Conservation (phyloP, 2,888 invertebrate genomes). For the Stramonita haemastoma region DNA sequence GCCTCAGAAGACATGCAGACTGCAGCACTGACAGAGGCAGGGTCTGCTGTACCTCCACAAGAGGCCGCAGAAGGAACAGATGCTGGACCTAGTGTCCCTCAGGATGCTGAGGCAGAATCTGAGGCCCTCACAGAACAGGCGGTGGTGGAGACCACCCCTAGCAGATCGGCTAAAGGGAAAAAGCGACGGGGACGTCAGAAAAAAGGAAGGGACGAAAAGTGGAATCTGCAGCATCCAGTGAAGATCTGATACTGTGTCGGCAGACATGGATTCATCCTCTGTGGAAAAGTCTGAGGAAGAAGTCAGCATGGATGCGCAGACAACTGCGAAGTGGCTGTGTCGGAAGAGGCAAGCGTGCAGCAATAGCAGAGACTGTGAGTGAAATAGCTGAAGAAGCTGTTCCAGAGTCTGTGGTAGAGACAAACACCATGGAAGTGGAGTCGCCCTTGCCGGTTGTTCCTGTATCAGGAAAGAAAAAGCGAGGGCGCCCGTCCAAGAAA, state of each 20-base stretch:
- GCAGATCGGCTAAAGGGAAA: neutral
- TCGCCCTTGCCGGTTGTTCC: neutral
- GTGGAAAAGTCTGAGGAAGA: neutral
- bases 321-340: neutral
- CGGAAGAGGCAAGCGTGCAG: neutral
- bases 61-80: neutral
- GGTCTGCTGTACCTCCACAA: neutral
- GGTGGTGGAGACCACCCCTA: neutral
- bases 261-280: neutral
- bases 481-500: constrained; percentile 25
- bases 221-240: neutral
- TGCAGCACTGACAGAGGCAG: neutral
- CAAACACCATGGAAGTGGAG: neutral
- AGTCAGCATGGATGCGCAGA: neutral
- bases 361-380: neutral
- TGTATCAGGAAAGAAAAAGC: constrained; percentile 2
- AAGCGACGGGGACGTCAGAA: constrained; percentile 11
- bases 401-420: neutral
- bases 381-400: neutral
- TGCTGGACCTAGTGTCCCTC: neutral
- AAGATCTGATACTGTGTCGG: neutral
- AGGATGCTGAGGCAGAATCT: neutral
- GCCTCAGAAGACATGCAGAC: neutral
- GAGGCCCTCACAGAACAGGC: neutral
- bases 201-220: neutral